A percentile compares a stretch with the other conserved stretches of the same genome.
Evolutionary conservation across 2,888 invertebrate species (phyloP).

Genomic region (Augochlorella aurata): DNA sequence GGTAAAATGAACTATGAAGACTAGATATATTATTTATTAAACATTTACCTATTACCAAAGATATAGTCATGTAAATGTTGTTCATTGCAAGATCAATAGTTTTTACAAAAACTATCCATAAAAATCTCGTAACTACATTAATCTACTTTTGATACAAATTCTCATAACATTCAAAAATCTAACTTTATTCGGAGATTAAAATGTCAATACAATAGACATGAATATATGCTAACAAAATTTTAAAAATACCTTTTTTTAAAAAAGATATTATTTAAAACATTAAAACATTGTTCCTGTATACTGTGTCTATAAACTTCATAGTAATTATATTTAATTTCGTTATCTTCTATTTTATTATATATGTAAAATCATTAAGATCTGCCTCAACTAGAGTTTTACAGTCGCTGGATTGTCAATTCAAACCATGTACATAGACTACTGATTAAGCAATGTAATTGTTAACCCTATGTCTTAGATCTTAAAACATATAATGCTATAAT

Average conservation of each 20-base stretch:
- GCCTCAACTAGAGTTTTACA: background rate
- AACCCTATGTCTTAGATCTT: background rate
- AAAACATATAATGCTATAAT: too few relatives aligned
- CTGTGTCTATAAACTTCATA: background rate
- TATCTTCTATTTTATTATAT: background rate
- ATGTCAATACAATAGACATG: background rate
- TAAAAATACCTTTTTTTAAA: background rate
- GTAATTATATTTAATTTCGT: background rate
- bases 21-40: background rate
- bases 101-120: background rate
- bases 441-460: background rate
- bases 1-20: background rate
- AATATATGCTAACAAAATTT: background rate
- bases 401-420: background rate
- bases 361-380: background rate
- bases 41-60: background rate
- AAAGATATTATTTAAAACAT: background rate
- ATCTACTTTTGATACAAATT: background rate
- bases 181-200: background rate
- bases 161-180: background rate
- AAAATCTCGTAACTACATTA: background rate
- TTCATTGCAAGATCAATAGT: background rate
- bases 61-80: background rate
- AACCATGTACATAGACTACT: background rate
- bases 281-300: conserved; percentile 9